phyloP scores from a whole-genome alignment of 2,797 vertebrate genomes.

The Natrix natrix region DNA sequence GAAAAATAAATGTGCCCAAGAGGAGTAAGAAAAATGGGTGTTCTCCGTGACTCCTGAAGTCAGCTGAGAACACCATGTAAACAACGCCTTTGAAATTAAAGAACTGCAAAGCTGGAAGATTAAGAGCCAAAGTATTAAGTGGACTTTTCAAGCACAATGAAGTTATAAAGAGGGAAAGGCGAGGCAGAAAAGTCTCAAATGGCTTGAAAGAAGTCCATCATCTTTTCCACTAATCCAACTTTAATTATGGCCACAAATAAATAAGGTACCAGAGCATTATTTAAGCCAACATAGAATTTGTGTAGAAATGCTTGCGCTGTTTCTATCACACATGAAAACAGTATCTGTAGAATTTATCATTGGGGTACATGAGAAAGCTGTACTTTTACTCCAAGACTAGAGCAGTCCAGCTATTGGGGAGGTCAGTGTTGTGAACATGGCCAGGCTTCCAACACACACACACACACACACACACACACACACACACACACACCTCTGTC shows the following conservation, averaged over 20 bases:
- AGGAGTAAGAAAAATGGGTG: neutral
- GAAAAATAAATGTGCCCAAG: neutral
- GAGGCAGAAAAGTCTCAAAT: conserved; percentile 42
- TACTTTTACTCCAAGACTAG: conserved; percentile 9
- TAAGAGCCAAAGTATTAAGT: rapidly evolving
- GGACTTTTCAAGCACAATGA: rapidly evolving
- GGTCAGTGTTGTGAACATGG: neutral
- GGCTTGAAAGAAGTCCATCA: conserved; percentile 51
- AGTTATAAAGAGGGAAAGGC: neutral
- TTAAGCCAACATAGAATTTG: conserved; percentile 40
- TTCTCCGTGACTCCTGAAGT: neutral
- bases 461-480: neutral
- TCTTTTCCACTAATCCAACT: conserved; percentile 50
- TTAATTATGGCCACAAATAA: conserved; percentile 60
- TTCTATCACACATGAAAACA: conserved; percentile 52
- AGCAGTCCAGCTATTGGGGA: neutral
- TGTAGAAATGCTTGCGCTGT: conserved; percentile 44
- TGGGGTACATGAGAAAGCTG: conserved; percentile 53
- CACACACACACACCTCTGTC: too few species aligned
- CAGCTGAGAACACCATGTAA: rapidly evolving
- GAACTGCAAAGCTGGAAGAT: neutral
- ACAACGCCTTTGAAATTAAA: rapidly evolving
- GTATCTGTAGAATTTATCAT: conserved; percentile 50
- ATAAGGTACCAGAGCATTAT: conserved; percentile 45
- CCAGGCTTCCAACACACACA: neutral